Evolutionary conservation across 2,888 invertebrate genomes (phyloP), one percentile per base, ranked within the genome.

Genomic region (Andrena bucephala): DNA sequence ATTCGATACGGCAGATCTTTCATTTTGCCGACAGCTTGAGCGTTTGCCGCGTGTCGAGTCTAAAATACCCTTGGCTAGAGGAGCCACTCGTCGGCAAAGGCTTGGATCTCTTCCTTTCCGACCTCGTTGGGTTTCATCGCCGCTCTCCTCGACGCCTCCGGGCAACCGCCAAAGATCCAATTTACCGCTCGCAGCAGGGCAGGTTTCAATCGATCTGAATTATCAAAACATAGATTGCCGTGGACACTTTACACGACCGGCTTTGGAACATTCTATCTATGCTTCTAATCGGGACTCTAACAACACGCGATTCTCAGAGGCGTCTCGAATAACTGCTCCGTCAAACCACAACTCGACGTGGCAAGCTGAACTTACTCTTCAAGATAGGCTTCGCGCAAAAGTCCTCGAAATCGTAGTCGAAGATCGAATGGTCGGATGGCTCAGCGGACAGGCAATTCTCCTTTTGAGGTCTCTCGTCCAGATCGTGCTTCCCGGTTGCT

Each of bases 151-250:
- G 70, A 54, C 48, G 74, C 83, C 33, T 71, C 82, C n/a, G 91
- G 89, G 29, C 92, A 92, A 69, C 87, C 87, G n/a, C 91, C 88
- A 68, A 90, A 91, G 36, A 92, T 72, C 92, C 92, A 92, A 65
- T 86, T 87, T 62, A 88, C 69, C 4, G 88, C 87, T 68, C 88
- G 88, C 36, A 84, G 13, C 31, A 92, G 31, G 13, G 84, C 81
- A 60, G 91, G 91, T 67, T 85, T 91, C 24, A 84, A 50, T 54
- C 77, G 82, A 84, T 90, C 92, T 92, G 67, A 27, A 84, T 71
- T 13, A 20, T 3, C 8, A 0, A 63, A 63, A 33, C n/a, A 62
- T 27, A 7, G 10, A 24, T 59, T 42, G 13, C 4, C 13, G 42
- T 4, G 42, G 42, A 42, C 13, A 13, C 42, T 42, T 42, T 42